A percentile compares a stretch with the other conserved stretches of the same genome.
phyloP scores from a whole-genome alignment of 2,113 vertebrate species.

The Macaca nemestrina region DNA sequence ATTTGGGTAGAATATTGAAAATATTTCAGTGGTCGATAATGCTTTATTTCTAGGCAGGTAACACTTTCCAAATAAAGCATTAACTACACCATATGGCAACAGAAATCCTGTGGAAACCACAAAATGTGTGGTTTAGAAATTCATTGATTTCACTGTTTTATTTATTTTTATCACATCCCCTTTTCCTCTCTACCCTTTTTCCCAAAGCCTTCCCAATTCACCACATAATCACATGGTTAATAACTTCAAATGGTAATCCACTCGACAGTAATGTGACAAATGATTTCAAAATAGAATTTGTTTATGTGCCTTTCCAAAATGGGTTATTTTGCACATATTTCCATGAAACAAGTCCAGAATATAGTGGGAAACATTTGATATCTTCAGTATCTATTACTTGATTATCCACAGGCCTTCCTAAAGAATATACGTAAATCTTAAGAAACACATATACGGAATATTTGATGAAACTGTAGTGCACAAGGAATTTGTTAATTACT shows the following conservation, averaged over 20 bases:
- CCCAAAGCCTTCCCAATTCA: not conserved
- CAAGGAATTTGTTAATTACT: not conserved
- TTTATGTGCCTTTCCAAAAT: not conserved
- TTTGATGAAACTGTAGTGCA: not conserved
- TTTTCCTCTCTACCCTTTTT: not conserved
- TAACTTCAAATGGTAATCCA: not conserved
- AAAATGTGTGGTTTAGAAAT: not conserved
- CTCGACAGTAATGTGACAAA: not conserved
- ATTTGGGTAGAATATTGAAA: not conserved
- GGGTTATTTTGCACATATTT: not conserved
- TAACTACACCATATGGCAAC: not conserved
- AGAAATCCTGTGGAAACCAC: not conserved
- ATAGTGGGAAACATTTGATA: not conserved
- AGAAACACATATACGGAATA: not conserved
- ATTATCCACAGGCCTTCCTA: not conserved
- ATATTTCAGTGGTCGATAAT: not conserved
- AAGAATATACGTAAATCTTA: not conserved
- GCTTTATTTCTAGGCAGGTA: not conserved
- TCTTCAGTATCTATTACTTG: not conserved
- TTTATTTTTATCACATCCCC: not conserved
- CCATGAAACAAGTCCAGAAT: not conserved
- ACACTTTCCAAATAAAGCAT: not conserved
- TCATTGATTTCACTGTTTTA: not conserved
- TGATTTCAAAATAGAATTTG: not conserved
- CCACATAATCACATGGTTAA: not conserved